Base-by-base conservation (phyloP, 2,888 invertebrate genomes). In the Automeris io region DNA sequence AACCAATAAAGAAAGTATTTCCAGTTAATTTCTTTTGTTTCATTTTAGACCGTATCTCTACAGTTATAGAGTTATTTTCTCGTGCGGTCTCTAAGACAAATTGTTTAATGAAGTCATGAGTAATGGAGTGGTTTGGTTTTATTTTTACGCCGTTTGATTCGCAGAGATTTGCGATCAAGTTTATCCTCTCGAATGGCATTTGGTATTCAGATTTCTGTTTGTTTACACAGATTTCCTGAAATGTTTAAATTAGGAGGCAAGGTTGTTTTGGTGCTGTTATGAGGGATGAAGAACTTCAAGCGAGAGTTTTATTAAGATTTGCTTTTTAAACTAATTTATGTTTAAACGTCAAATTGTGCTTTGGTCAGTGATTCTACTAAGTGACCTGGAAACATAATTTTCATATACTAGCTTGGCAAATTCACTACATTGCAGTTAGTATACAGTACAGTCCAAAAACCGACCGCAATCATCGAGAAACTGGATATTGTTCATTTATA, bases 131-230 rank as follows among this genome's bases (percentile, higher is more conserved):
- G 57, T 67, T n/a, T 61, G 52, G 51, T 38, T 56, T 51, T 66
- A 70, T 63, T 70, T 71, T 63, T 69, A 47, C 46, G 62, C 46
- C 63, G 60, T 72, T 75, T 73, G 73, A 70, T 61, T 73, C 52
- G 45, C 40, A 51, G 66, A 61, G 67, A 61, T 66, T 67, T 59
- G 57, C 40, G 57, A 62, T 58, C 56, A 59, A 61, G 62, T 59
- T 61, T 58, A 61, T 61, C 61, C 51, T 60, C 54, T 49, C 44
- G 47, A 26, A 43, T 41, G 41, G 44, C 39, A 54, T 61, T 56
- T 48, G 54, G 39, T 52, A 58, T 57, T 57, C 48, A 55, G 46
- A 49, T 56, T 44, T 8, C 7, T 19, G 39, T 40, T 43, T 43
- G 33, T 47, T 47, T 49, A 26, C 29, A 29, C 29, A 29, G 23